These are phyloP conservation scores for Dasyprocta punctata DNA, from an alignment of 2,113 vertebrate species.

Conservation along the genomic window DNA sequence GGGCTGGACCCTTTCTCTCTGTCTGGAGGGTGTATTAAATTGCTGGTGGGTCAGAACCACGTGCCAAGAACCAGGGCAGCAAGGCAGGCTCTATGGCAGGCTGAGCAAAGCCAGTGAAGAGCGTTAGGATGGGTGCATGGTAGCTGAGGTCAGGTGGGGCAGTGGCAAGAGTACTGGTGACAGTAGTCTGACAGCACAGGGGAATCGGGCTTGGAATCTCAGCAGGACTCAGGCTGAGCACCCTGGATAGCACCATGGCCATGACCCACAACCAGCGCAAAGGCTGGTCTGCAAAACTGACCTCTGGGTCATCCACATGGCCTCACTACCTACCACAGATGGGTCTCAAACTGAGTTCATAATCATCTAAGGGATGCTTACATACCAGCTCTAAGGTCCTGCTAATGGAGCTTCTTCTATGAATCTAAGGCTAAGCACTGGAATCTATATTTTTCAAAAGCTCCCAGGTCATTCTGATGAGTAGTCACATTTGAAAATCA, in stretches of 20 bases:
- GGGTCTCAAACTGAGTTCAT: neutral
- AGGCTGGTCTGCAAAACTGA: neutral
- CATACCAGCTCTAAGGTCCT: neutral
- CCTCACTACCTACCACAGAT: neutral
- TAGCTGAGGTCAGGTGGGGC: neutral
- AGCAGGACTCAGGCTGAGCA: neutral
- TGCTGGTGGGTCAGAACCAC: neutral
- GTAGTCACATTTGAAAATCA: neutral
- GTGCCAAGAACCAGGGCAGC: neutral
- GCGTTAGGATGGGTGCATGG: neutral
- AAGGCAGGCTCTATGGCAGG: neutral
- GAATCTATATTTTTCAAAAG: constrained; percentile 33
- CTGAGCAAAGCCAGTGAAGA: neutral
- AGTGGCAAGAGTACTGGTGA: neutral
- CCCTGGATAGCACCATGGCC: neutral
- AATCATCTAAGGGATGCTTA: neutral
- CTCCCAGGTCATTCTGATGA: neutral
- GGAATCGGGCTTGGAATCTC: neutral
- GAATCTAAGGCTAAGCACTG: neutral
- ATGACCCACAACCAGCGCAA: neutral
- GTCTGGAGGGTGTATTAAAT: neutral
- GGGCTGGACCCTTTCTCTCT: neutral
- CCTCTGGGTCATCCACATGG: neutral
- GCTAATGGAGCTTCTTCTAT: neutral
- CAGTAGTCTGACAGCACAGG: neutral